phyloP scores from a whole-genome alignment of 2,113 vertebrate genomes.

The Leucoraja erinaceus region DNA sequence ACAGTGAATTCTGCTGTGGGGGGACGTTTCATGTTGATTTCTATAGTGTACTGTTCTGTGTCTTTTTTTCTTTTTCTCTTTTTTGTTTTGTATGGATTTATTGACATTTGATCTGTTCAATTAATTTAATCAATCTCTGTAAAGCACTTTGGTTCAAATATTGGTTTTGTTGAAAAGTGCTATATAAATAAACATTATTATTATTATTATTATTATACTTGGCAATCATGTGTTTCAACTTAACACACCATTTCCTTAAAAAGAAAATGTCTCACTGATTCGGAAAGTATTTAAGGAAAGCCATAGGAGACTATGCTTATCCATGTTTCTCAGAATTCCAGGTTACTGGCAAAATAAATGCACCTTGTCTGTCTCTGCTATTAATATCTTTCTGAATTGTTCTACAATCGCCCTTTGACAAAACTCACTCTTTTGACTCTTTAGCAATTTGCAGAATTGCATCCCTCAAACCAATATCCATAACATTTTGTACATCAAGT shows the following conservation, averaged over 20 bases:
- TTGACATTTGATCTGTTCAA: no score
- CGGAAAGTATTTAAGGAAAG: neutral
- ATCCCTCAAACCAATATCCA: neutral
- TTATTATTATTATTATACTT: no score
- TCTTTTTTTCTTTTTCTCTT: no score
- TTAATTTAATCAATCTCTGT: no score
- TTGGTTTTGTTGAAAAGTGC: no score
- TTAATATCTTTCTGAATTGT: neutral
- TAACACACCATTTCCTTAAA: neutral
- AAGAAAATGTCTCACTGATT: neutral
- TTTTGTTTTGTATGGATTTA: no score
- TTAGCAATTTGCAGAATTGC: neutral
- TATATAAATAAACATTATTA: no score
- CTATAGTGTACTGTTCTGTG: no score
- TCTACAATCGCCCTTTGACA: neutral
- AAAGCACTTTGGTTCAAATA: no score
- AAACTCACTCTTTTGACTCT: neutral
- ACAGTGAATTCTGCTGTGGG: no score
- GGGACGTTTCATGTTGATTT: no score
- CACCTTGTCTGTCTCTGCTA: neutral
- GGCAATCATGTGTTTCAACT: neutral
- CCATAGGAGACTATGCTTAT: neutral
- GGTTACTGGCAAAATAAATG: neutral
- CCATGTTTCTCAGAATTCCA: neutral
- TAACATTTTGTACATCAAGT: neutral